phyloP scores from a whole-genome alignment of 1,140 invertebrate species.

The Philaenus spumarius region DNA sequence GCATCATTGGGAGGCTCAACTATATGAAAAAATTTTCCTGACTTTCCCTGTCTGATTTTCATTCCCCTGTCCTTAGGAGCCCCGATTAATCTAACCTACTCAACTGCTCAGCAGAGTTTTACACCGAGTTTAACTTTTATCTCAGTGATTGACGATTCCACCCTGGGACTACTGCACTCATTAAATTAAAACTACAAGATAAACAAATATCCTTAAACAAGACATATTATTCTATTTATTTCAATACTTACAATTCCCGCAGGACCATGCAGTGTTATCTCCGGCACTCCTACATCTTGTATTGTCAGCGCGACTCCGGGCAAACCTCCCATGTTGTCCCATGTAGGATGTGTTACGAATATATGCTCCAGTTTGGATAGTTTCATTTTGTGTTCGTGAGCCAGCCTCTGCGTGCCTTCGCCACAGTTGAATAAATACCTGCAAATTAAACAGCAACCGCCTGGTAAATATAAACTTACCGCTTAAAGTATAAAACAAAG shows the following conservation, averaged over 20 bases:
- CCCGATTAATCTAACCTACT: too few species aligned
- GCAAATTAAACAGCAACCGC: constrained; percentile 21
- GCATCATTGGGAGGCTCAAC: too few species aligned
- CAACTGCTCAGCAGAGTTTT: too few species aligned
- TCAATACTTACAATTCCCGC: constrained; percentile 51
- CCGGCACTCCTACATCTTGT: constrained; percentile 72
- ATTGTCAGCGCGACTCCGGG: constrained; percentile 75
- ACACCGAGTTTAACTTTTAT: too few species aligned
- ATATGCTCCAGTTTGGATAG: constrained; percentile 74
- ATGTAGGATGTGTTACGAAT: constrained; percentile 76
- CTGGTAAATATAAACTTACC: neutral
- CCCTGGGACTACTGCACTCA: too few species aligned
- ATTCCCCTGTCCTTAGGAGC: too few species aligned
- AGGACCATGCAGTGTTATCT: constrained; percentile 79
- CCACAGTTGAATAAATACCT: constrained; percentile 93
- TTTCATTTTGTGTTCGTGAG: constrained; percentile 80
- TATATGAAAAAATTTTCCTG: too few species aligned
- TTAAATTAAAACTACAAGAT: too few species aligned
- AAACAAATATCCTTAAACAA: too few species aligned
- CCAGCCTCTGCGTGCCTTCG: constrained; percentile 81
- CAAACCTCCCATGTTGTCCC: constrained; percentile 78
- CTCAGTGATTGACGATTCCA: too few species aligned
- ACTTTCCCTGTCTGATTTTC: too few species aligned
- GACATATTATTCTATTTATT: too few species aligned
- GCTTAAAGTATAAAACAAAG: constrained; percentile 4